These are phyloP conservation scores for Poeciliopsis gracilis DNA, from an alignment of 2,797 vertebrate genomes.

Conservation along the genomic window DNA sequence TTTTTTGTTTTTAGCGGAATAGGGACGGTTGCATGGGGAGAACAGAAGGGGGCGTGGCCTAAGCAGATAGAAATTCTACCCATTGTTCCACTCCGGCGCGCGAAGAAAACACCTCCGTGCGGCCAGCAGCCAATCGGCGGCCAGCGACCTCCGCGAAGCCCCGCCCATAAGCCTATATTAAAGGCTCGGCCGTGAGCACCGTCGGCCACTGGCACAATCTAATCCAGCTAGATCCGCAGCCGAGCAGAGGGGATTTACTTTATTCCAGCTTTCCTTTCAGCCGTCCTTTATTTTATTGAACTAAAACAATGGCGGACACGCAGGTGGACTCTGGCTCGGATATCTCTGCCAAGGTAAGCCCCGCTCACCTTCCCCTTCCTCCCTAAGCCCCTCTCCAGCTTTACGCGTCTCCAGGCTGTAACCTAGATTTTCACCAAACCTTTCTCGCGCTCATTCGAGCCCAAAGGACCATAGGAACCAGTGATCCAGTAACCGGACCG, in stretches of 20 bases:
- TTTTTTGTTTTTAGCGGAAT: conserved; percentile 40
- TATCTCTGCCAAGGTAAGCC: conserved; percentile 83
- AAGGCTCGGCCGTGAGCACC: conserved; percentile 68
- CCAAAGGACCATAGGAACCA: background rate
- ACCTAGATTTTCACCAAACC: conserved; percentile 39
- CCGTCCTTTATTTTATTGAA: conserved; percentile 68
- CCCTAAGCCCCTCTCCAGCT: background rate
- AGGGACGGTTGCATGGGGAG: conserved; percentile 33
- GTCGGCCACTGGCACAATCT: conserved; percentile 79
- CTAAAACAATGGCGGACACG: conserved; percentile 83
- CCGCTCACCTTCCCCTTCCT: background rate
- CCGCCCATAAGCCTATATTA: conserved; percentile 81
- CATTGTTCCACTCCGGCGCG: conserved; percentile 80
- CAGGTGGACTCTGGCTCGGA: conserved; percentile 80
- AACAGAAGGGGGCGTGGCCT: conserved; percentile 72
- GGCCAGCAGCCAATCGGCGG: conserved; percentile 61
- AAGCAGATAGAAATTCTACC: conserved; percentile 70
- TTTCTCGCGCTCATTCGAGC: conserved; percentile 48
- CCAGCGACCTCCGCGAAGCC: conserved; percentile 28
- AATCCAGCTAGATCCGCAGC: conserved; percentile 45
- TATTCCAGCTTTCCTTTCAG: conserved; percentile 69
- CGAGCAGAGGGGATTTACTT: conserved; percentile 66
- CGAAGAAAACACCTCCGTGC: conserved; percentile 59
- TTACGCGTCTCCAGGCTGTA: conserved; percentile 22
- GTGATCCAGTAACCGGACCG: background rate